phyloP scores from a whole-genome alignment of 2,113 vertebrate genomes.

The Amia ocellicauda region DNA sequence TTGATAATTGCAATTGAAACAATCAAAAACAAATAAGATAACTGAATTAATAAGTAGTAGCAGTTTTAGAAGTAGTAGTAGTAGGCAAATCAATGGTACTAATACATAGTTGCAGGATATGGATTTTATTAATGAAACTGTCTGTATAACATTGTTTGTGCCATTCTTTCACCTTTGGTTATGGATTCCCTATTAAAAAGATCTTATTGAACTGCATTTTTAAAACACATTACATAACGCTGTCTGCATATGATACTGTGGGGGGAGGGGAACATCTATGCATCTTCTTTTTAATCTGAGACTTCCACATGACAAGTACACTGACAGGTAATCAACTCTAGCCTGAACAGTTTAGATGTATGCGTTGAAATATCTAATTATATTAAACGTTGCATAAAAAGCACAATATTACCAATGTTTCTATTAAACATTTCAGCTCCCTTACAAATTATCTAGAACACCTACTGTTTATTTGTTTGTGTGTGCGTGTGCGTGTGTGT shows the following conservation, averaged over 20 bases:
- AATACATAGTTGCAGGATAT: too few relatives aligned
- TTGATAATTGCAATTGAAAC: too few relatives aligned
- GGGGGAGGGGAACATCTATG: neutral
- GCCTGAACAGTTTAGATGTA: conserved; percentile 61
- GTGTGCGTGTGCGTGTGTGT: too few relatives aligned
- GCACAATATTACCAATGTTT: conserved; percentile 71
- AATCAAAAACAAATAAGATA: too few relatives aligned
- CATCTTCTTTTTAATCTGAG: conserved; percentile 42
- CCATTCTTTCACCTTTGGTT: too few relatives aligned
- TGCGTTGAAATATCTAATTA: conserved; percentile 69
- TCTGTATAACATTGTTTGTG: too few relatives aligned
- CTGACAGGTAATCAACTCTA: conserved; percentile 70
- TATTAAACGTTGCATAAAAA: conserved; percentile 73
- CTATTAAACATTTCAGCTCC: conserved; percentile 69
- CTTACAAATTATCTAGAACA: conserved; percentile 71
- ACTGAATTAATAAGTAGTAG: too few relatives aligned
- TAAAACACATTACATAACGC: neutral
- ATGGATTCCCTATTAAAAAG: too few relatives aligned
- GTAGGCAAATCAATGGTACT: too few relatives aligned
- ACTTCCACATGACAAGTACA: conserved; percentile 47
- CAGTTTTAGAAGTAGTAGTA: too few relatives aligned
- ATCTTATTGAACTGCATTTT: neutral
- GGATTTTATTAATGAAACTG: too few relatives aligned
- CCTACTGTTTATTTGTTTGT: conserved; percentile 81
- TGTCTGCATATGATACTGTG: too few relatives aligned